phyloP scores from a whole-genome alignment of 2,797 vertebrate genomes.

The Cirrhinus molitorella region DNA sequence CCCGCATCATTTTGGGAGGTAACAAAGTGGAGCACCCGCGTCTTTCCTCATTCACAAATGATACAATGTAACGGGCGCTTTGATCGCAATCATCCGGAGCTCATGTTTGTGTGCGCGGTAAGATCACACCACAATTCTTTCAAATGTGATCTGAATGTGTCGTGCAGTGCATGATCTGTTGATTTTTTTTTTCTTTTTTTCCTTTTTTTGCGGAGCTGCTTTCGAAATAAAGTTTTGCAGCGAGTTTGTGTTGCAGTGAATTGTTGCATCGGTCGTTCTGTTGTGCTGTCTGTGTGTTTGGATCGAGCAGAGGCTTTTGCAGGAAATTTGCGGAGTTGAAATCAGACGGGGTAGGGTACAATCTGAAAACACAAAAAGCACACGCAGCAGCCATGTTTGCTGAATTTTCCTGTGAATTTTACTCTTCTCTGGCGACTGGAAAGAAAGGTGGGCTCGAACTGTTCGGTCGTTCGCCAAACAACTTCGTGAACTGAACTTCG shows the following conservation, averaged over 20 bases:
- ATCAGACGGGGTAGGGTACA: slow-evolving; percentile 80
- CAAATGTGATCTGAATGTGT: slow-evolving; percentile 63
- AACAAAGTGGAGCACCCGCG: slow-evolving; percentile 68
- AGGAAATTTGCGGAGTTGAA: slow-evolving; percentile 39
- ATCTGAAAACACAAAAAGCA: slow-evolving; percentile 82
- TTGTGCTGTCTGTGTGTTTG: slow-evolving; percentile 47
- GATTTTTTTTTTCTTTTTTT: slow-evolving; percentile 54
- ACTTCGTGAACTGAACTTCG: not conserved
- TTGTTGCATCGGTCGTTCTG: slow-evolving; percentile 53
- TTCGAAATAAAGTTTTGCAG: slow-evolving; percentile 72
- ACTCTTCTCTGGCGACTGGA: slow-evolving; percentile 66
- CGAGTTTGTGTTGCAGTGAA: slow-evolving; percentile 42
- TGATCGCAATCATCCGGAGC: slow-evolving; percentile 53
- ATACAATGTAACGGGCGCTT: slow-evolving; percentile 57
- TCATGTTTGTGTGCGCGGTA: slow-evolving; percentile 53
- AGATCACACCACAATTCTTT: slow-evolving; percentile 34
- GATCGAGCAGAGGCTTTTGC: slow-evolving; percentile 26
- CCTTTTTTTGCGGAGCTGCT: slow-evolving; percentile 57
- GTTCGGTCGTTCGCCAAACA: no score
- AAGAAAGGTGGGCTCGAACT: not conserved
- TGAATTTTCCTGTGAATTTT: slow-evolving; percentile 78
- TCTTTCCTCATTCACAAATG: slow-evolving; percentile 70
- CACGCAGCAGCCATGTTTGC: slow-evolving; percentile 88
- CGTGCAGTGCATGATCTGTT: slow-evolving; percentile 71
- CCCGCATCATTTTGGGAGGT: slow-evolving; percentile 80